Base-by-base conservation (phyloP, 2,888 invertebrate genomes). In the Eristalis pertinax region DNA sequence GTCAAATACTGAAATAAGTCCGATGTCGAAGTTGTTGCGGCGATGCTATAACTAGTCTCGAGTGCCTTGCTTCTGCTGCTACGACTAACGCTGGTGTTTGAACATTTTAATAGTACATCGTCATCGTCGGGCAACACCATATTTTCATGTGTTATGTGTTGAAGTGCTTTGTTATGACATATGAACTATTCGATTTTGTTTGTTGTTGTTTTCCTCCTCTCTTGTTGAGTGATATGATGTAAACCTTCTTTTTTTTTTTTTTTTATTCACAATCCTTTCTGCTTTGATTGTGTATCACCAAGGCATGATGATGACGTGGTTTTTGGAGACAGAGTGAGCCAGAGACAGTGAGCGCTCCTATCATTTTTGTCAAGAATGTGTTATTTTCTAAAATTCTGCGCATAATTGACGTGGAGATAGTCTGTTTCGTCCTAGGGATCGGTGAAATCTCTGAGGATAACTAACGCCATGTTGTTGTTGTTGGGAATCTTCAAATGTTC, bases 81-180 rank as follows among this genome's bases (percentile, higher is more conserved):
- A 62, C 84, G 64, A 32, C 38, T 62, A 68, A 24, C 83, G 74
- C 26, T 79, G 72, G 8, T 72, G 68, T 60, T 89, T 75, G 81
- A 85, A 88, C 74, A 76, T 38, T 84, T 87, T 73, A 87, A 60
- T 87, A 72, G 76, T 79, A 73, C 64, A 68, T 84, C 80, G 75
- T 87, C 87, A 87, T 87, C 87, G 80, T 87, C 76, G 79, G 84
- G 76, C 84, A 87, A 87, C 87, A 87, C 87, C 87, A 87, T 87
- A 87, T 87, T 87, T 87, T 84, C 87, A 87, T 79, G 75, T 80
- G 84, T 87, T 67, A 73, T 87, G 78, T 75, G 79, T 68, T 76
- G 84, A 74, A 79, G 82, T 86, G 38, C 74, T 68, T 75, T 77
- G 74, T 79, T 87, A 79, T 84, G 84, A 79, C 84, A 68, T 32